Base-by-base conservation (phyloP, 2,888 invertebrate species). In the Stenodema calcarata region DNA sequence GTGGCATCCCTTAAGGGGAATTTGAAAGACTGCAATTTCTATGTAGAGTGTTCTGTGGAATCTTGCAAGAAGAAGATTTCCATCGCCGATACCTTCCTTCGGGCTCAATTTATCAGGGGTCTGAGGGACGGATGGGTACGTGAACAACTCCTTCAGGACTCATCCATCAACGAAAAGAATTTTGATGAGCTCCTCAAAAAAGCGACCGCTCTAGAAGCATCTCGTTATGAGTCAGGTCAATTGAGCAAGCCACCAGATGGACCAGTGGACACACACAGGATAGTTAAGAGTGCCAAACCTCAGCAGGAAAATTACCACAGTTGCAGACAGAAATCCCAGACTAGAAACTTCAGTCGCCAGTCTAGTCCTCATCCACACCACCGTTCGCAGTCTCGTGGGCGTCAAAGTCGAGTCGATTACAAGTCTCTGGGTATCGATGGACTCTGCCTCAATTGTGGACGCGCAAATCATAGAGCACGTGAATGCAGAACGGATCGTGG, bases 361-460 rank as follows among this genome's bases (percentile, higher is more conserved):
- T 75, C 75, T 35, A 75, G 75, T 75, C 35, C 75, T 27, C 75
- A 75, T 28, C 35, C 11, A 4, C 75, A 16, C 30, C 35, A 75
- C 23, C 28, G 18, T 75, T 75, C 75, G 16, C 75, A 75, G 35
- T 75, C 75, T 28, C 35, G 75, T 28, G 47, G 47, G 1, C 35
- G 75, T 28, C 75, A 75, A 75, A 30, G 6, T 75, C 35, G 75
- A 30, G 75, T 75, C 18, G 75, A 75, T 41, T 80, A 87, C 73
- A 44, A 44, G 41, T 73, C 84, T 73, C 84, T 79, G n/a, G 84
- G 85, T 18, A 23, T 86, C 12, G 80, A 86, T 69, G 54, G 35
- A 14, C 78, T 76, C 41, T 78, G 84, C 35, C 62, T 87, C 50
- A 69, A 80, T n/a, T 87, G 85, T 70, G 87, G 85, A 47, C 54